These are phyloP conservation scores for Eudasyphora cyanicolor DNA, from an alignment of 2,888 invertebrate genomes.

Conservation along the genomic window DNA sequence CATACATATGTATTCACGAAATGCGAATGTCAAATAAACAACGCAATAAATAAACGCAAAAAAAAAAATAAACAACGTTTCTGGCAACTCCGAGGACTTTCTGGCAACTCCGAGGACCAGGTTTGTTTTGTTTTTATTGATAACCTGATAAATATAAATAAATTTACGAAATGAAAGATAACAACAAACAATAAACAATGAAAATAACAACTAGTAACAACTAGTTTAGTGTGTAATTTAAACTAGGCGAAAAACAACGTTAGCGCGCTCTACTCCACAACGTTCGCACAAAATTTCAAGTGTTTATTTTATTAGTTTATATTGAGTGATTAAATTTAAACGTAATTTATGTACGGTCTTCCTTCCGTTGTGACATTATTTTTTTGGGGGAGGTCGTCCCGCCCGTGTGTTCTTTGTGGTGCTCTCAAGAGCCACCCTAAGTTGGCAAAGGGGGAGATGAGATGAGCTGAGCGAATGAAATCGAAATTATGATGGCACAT, in stretches of 20 bases:
- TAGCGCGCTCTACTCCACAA: slow-evolving; percentile 36
- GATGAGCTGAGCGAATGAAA: not conserved
- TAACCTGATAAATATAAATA: slow-evolving; percentile 1
- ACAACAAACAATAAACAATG: slow-evolving; percentile 23
- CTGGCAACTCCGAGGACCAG: no score
- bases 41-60: not conserved
- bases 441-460: not conserved
- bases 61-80: not conserved
- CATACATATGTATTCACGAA: no score
- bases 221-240: slow-evolving; percentile 28
- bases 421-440: no score
- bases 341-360: not conserved
- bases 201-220: not conserved
- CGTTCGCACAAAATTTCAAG: no score
- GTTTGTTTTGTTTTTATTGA: no score
- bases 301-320: no score
- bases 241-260: not conserved
- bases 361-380: not conserved
- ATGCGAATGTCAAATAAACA: not conserved
- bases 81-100: no score
- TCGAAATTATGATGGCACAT: not conserved
- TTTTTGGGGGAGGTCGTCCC: not conserved
- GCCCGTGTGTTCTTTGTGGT: not conserved
- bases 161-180: slow-evolving; percentile 13
- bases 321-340: not conserved